Percentiles rank a stretch among this genome's conserved stretches.
phyloP scores from a whole-genome alignment of 1,140 invertebrate species.

The Stegodyphus dumicola region DNA sequence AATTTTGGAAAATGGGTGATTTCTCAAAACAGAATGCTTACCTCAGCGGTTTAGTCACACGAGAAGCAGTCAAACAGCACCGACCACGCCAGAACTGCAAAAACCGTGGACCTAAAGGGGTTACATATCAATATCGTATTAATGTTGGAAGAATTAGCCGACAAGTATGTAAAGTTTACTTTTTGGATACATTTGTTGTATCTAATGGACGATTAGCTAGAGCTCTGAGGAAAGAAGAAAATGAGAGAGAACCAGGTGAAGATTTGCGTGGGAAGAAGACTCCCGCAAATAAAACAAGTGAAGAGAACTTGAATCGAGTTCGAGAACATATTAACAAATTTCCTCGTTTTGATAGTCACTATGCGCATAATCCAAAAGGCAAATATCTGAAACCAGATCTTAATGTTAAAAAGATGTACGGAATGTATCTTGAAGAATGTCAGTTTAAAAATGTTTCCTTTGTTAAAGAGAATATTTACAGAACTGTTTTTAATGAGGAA shows the following conservation, averaged over 20 bases:
- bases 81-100: conserved; percentile 42
- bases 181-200: conserved; percentile 55
- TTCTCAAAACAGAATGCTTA: conserved; percentile 58
- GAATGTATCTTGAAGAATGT: conserved; percentile 44
- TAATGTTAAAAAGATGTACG: conserved; percentile 56
- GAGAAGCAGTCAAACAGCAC: conserved; percentile 55
- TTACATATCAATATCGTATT: conserved; percentile 53
- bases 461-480: conserved; percentile 52
- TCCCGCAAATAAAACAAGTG: conserved; percentile 52
- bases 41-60: conserved; percentile 51
- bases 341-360: conserved; percentile 42
- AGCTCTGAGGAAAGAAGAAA: conserved; percentile 50
- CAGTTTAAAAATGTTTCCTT: conserved; percentile 43
- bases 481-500: conserved; percentile 49
- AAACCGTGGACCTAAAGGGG: conserved; percentile 49
- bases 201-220: conserved; percentile 52
- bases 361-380: conserved; percentile 30
- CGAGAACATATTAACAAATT: conserved; percentile 46
- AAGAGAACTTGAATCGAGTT: conserved; percentile 61
- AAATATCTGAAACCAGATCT: conserved; percentile 40
- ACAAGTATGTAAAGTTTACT: conserved; percentile 50
- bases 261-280: conserved; percentile 47
- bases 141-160: conserved; percentile 32
- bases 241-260: conserved; percentile 45
- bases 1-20: conserved; percentile 57